Percentiles rank a stretch among this genome's conserved stretches.
Conservation (phyloP, 2,888 invertebrate species). For the Pheosia gnoma region DNA sequence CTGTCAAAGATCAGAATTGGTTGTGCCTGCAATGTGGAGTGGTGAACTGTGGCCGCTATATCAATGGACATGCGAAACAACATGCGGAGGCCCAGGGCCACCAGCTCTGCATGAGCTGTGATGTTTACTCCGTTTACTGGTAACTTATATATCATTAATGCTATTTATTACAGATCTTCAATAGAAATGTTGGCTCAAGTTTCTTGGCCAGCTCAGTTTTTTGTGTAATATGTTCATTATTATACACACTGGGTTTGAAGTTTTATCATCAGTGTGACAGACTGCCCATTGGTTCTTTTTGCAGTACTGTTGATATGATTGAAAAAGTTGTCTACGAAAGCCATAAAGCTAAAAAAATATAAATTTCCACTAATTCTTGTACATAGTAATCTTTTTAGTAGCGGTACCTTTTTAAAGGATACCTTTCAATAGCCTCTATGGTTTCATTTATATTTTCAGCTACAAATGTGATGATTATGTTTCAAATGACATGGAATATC, state of each 20-base stretch:
- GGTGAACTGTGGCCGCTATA: constrained; percentile 90
- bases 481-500: constrained; percentile 86
- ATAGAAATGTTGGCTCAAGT: no score
- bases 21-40: constrained; percentile 90
- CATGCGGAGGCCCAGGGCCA: constrained; percentile 87
- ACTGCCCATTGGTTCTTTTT: no score
- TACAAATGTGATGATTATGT: constrained; percentile 92
- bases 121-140: constrained; percentile 90
- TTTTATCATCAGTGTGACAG: no score
- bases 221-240: no score
- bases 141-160: constrained; percentile 56
- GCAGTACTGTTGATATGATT: no score
- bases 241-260: no score
- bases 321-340: no score
- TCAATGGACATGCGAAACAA: constrained; percentile 89
- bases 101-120: constrained; percentile 90
- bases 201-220: no score
- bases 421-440: no score
- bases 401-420: background rate
- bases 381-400: no score
- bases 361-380: no score
- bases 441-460: constrained; percentile 71
- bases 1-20: constrained; percentile 88
- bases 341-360: no score
- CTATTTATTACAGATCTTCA: background rate